phyloP scores from a whole-genome alignment of 1,140 invertebrate species.

The Drosophila murphyi region DNA sequence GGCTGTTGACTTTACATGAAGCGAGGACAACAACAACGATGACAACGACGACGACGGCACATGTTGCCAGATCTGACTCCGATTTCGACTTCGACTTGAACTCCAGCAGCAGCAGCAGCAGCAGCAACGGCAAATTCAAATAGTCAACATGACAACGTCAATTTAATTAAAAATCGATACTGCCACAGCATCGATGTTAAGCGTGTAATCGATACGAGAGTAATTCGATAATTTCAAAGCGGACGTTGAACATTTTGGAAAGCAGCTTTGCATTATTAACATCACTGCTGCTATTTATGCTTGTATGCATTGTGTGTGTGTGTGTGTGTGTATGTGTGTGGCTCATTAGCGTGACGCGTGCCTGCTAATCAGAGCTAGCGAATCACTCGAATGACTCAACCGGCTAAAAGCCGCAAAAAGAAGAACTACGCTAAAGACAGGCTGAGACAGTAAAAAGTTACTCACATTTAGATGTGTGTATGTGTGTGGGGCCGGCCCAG shows the following conservation, averaged over 20 bases:
- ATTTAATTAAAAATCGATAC: slow-evolving; percentile 36
- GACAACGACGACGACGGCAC: slow-evolving; percentile 4
- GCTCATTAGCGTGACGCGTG: slow-evolving; percentile 79
- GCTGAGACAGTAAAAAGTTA: slow-evolving; percentile 6
- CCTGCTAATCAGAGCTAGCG: slow-evolving; percentile 70
- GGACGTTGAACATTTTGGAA: slow-evolving; percentile 8
- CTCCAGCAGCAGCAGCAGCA: background rate
- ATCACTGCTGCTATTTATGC: background rate
- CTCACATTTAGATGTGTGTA: no score
- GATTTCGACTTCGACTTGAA: background rate
- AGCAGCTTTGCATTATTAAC: slow-evolving; percentile 5
- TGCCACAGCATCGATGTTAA: slow-evolving; percentile 2
- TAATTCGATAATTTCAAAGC: slow-evolving; percentile 22
- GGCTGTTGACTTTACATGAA: slow-evolving; percentile 14
- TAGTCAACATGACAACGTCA: slow-evolving; percentile 16
- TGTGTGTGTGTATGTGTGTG: background rate
- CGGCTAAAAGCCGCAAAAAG: slow-evolving; percentile 23
- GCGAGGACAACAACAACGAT: background rate
- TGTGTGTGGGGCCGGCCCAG: slow-evolving; percentile 28
- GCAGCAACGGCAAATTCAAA: slow-evolving; percentile 49
- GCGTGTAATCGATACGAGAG: slow-evolving; percentile 25
- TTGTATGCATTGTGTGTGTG: background rate
- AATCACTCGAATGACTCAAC: slow-evolving; percentile 69
- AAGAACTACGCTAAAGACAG: slow-evolving; percentile 2
- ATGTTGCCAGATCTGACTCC: slow-evolving; percentile 11